A percentile compares a stretch with the other conserved stretches of the same genome.
Conservation (phyloP, 2,888 invertebrate genomes). For the Scelioninae gen. 1 region DNA sequence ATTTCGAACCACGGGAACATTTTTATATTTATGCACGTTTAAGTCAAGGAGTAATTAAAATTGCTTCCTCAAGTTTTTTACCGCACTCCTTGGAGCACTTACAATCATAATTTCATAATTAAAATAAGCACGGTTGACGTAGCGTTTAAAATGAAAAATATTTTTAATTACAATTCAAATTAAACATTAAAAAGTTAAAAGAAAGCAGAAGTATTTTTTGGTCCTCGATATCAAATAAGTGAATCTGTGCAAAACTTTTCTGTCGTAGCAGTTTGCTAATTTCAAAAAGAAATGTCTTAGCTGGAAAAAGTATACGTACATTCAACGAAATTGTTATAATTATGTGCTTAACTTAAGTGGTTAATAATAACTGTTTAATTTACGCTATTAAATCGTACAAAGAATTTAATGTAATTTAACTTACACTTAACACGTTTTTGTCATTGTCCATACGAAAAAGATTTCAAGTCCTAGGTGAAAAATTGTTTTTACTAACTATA, state of each 20-base stretch:
- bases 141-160: conserved; percentile 38
- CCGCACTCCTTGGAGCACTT: conserved; percentile 28
- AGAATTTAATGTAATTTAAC: conserved; percentile 17
- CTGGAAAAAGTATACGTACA: neutral
- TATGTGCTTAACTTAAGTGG: conserved; percentile 23
- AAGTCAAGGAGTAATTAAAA: conserved; percentile 45
- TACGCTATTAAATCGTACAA: conserved; percentile 10
- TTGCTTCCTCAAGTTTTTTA: conserved; percentile 46
- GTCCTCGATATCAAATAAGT: conserved; percentile 6
- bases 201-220: neutral
- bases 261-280: conserved; percentile 2
- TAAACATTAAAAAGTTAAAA: neutral
- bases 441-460: neutral
- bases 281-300: conserved; percentile 1
- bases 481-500: conserved; percentile 11
- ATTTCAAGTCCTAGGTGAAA: neutral
- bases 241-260: neutral
- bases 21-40: conserved; percentile 15
- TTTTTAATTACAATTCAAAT: conserved; percentile 26
- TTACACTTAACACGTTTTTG: conserved; percentile 16
- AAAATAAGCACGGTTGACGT: conserved; percentile 45
- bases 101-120: conserved; percentile 52
- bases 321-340: conserved; percentile 27
- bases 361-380: conserved; percentile 21
- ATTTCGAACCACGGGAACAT: conserved; percentile 17